These are phyloP conservation scores for Limonius californicus DNA, from an alignment of 1,140 invertebrate genomes.

Conservation along the genomic window DNA sequence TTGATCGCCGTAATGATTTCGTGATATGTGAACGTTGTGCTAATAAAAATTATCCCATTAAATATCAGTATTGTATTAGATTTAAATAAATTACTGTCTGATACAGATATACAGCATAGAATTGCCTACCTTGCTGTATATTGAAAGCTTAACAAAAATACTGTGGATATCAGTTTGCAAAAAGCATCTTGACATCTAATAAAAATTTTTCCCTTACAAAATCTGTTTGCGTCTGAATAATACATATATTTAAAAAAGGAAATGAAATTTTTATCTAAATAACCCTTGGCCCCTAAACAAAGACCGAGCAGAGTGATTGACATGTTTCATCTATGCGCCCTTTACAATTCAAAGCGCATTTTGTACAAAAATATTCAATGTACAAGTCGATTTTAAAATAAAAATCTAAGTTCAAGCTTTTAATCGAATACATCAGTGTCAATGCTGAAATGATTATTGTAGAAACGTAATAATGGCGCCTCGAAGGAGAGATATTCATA, in stretches of 20 bases:
- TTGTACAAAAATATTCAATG: conserved; percentile 33
- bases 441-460: neutral
- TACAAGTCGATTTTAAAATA: conserved; percentile 3
- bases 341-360: conserved; percentile 38
- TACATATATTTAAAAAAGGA: conserved; percentile 37
- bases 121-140: no score
- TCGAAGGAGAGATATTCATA: neutral
- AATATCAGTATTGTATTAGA: no score
- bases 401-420: no score
- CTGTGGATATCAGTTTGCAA: no score
- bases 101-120: no score
- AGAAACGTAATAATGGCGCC: neutral
- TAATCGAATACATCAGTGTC: no score
- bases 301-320: conserved; percentile 35
- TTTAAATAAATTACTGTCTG: no score
- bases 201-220: conserved; percentile 2
- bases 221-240: conserved; percentile 21
- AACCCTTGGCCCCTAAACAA: conserved; percentile 36
- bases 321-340: conserved; percentile 39
- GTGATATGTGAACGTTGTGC: no score
- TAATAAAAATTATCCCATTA: no score
- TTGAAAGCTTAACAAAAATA: no score
- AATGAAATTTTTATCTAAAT: conserved; percentile 43
- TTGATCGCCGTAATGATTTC: no score
- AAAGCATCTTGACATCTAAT: no score